Percentiles rank a stretch among this genome's conserved stretches.
phyloP scores from a whole-genome alignment of 1,140 invertebrate genomes.

The Magallana ariakensis region DNA sequence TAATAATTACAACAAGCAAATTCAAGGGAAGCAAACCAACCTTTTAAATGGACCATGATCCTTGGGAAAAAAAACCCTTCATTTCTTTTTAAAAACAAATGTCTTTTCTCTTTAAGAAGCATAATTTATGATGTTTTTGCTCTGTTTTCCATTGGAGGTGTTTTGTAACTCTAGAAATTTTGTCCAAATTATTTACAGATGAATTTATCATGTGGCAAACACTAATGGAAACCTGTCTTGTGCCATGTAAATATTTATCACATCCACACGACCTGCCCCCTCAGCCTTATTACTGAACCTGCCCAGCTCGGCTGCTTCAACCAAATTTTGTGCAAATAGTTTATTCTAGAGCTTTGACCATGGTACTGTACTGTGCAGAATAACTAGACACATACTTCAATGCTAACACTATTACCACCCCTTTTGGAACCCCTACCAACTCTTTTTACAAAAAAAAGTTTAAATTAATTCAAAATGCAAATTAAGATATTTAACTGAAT shows the following conservation, averaged over 20 bases:
- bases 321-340: not conserved
- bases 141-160: not conserved
- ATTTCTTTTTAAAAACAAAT: not conserved
- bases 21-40: slow-evolving; percentile 19
- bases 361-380: too few species aligned
- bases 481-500: too few species aligned
- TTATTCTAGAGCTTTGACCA: too few species aligned
- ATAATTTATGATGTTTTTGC: too few species aligned
- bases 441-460: too few species aligned
- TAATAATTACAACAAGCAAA: slow-evolving; percentile 29
- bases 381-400: too few species aligned
- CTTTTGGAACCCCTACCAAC: too few species aligned
- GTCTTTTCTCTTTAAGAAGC: not conserved
- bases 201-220: slow-evolving; percentile 31
- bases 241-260: slow-evolving; percentile 7
- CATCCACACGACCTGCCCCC: not conserved
- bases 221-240: not conserved
- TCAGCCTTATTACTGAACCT: too few species aligned
- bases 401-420: too few species aligned
- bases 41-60: not conserved
- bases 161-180: slow-evolving; percentile 17
- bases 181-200: slow-evolving; percentile 38
- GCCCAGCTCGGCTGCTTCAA: not conserved
- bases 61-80: not conserved
- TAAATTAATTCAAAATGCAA: too few species aligned